Base-by-base conservation (phyloP, 2,797 vertebrate species). In the Cuniculus paca region DNA sequence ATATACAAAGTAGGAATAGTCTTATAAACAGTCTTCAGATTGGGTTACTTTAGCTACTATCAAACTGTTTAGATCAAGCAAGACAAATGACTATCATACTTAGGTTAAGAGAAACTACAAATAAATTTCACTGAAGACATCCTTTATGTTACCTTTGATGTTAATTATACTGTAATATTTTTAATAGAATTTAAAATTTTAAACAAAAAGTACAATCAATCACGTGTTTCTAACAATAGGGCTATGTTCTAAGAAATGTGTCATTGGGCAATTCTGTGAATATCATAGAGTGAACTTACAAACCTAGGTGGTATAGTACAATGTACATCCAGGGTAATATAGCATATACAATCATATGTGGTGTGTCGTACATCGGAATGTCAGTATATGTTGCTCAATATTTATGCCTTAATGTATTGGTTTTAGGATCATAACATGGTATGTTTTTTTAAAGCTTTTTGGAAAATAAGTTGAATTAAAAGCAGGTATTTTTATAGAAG, bases 381-480 rank as follows among this genome's bases (percentile, higher is more conserved):
- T 68, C 39, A 56, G 19, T 60, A 34, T 60, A 10, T 75, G 22
- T 39, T 12, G 36, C 11, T 48, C 8, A 56, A 4, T 94, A 74
- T n/a, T 56, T 84, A 56, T 65, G 90, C 20, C 19, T 42, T 88
- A 86, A 56, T 80, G 1, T 91, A 36, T 81, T 89, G 16, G 0
- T 84, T 86, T 88, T 78, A 68, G 14, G 9, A 72, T 91, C 50
- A 22, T 95, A 82, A 87, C 4, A n/a, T 75, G 19, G 19, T 36
- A 58, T 79, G 4, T 36, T 86, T 92, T 88, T 93, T 22, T 42
- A 79, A 70, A 28, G 28, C 42, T 94, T 65, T 58, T 74, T 63
- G 58, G 54, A 65, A 85, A 74, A 65, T 63, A 56, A 89, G 24
- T 81, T 93, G 45, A 93, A 39, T 77, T 95, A 78, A 95, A 93